Evolutionary conservation across 1,140 invertebrate genomes (phyloP).

Genomic region (Drosophila bipectinata): DNA sequence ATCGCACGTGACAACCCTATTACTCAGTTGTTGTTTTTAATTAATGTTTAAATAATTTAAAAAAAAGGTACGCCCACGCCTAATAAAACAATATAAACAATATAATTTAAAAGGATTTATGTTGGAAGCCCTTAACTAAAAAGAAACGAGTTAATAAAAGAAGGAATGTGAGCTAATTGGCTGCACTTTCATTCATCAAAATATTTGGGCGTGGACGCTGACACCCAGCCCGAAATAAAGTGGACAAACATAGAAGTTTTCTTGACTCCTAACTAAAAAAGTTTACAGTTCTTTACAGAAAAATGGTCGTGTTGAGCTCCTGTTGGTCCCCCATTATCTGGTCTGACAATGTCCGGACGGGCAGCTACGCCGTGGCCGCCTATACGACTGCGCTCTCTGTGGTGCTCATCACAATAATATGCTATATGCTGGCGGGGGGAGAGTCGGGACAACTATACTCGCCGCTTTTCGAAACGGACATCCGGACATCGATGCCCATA

Average conservation of each 20-base stretch:
- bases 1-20: constrained; percentile 5
- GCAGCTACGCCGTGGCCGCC: constrained; percentile 90
- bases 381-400: constrained; percentile 90
- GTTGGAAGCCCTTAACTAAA: background rate
- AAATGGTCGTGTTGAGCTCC: constrained; percentile 89
- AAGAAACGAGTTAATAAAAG: background rate
- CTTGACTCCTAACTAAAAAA: background rate
- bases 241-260: background rate
- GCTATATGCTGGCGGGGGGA: constrained; percentile 91
- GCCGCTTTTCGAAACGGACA: constrained; percentile 94
- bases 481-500: constrained; percentile 89
- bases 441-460: constrained; percentile 94
- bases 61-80: constrained; percentile 34
- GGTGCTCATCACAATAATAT: constrained; percentile 89
- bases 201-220: constrained; percentile 42
- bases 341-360: constrained; percentile 90
- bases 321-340: constrained; percentile 95
- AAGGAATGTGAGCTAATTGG: background rate
- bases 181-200: constrained; percentile 21
- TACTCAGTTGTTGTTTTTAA: constrained; percentile 26
- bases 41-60: constrained; percentile 18
- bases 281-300: background rate
- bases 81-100: background rate
- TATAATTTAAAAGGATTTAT: background rate
- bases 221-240: constrained; percentile 1